Evolutionary conservation across 2,113 vertebrate genomes (phyloP).

Genomic region (Sylvilagus bachmani): DNA sequence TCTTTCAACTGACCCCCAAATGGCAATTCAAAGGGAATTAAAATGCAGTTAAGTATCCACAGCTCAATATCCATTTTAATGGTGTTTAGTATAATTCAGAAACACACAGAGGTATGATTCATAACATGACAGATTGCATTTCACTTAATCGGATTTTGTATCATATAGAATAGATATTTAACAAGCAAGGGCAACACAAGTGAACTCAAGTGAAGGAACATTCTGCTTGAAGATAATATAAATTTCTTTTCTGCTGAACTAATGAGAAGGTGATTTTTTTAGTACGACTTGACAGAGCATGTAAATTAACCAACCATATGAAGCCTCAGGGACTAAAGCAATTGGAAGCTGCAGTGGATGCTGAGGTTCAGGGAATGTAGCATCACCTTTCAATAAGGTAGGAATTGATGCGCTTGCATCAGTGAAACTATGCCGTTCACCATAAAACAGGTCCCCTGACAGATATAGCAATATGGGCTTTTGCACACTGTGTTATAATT

Average conservation of each 20-base stretch:
- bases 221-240: slow-evolving; percentile 5
- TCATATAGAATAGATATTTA: slow-evolving; percentile 69
- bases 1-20: slow-evolving; percentile 14
- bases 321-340: slow-evolving; percentile 30
- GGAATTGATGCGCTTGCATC: slow-evolving; percentile 28
- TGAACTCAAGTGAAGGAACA: slow-evolving; percentile 33
- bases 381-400: slow-evolving; percentile 54
- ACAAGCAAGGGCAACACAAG: slow-evolving; percentile 48
- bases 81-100: slow-evolving; percentile 7
- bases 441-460: slow-evolving; percentile 2
- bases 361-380: background rate
- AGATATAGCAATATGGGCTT: background rate
- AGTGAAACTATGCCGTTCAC: background rate
- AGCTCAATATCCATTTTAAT: background rate
- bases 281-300: slow-evolving; percentile 15
- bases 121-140: slow-evolving; percentile 1
- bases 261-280: slow-evolving; percentile 62
- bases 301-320: slow-evolving; percentile 56
- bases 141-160: slow-evolving; percentile 72
- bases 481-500: slow-evolving; percentile 28
- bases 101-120: background rate
- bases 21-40: slow-evolving; percentile 59
- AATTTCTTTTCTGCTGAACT: slow-evolving; percentile 57
- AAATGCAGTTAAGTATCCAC: background rate
- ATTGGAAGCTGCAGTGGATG: background rate